Percentiles rank a stretch among this genome's conserved stretches.
Conservation (phyloP, 1,140 invertebrate species). For the Oncopodura yosiiana region DNA sequence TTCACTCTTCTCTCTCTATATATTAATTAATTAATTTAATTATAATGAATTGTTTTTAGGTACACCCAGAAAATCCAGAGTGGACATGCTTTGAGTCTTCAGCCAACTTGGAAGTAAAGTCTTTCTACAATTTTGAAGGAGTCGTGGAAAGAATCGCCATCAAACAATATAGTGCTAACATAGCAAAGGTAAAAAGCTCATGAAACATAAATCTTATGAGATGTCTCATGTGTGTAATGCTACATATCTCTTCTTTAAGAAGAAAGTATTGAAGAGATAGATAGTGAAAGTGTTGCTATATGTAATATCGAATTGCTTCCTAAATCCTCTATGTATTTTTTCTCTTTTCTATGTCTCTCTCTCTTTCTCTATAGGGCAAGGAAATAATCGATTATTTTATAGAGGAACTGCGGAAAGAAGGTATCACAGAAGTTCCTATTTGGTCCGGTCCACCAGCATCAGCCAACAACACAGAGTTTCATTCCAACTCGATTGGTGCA, state of each 20-base stretch:
- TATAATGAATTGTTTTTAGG: constrained; percentile 45
- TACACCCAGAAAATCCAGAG: constrained; percentile 84
- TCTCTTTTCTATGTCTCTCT: constrained; percentile 7
- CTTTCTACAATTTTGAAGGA: constrained; percentile 92
- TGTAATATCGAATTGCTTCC: too few species aligned
- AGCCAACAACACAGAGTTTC: too few species aligned
- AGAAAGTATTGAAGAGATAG: too few species aligned
- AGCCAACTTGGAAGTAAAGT: constrained; percentile 87
- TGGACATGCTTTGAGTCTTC: constrained; percentile 97
- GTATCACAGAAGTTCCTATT: constrained; percentile 55
- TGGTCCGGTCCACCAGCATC: too few species aligned
- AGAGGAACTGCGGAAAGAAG: constrained; percentile 65
- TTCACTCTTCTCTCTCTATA: background rate
- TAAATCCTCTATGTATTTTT: too few species aligned
- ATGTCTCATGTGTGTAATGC: too few species aligned
- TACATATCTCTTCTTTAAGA: too few species aligned
- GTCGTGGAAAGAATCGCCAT: constrained; percentile 93
- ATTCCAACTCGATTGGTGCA: too few species aligned
- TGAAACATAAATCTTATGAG: too few species aligned
- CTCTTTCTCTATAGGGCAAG: constrained; percentile 58
- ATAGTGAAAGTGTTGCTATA: too few species aligned
- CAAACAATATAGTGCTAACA: constrained; percentile 90
- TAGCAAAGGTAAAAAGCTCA: constrained; percentile 58
- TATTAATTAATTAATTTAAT: constrained; percentile 9
- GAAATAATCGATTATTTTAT: constrained; percentile 93